Conservation (phyloP, 1,140 invertebrate species). For the Drosophila nebulosa region DNA sequence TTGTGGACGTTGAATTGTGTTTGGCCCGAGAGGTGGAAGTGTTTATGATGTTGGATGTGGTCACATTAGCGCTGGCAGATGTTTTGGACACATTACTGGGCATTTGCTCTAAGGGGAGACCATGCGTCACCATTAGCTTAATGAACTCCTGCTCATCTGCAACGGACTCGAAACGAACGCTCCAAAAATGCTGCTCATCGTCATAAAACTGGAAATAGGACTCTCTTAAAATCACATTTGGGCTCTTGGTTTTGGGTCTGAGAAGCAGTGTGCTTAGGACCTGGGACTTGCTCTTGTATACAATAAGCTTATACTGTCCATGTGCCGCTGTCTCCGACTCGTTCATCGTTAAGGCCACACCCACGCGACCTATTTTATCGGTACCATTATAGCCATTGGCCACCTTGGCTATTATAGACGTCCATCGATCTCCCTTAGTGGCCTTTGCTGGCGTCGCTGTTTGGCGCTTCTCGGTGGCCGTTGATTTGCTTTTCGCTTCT, state of each 20-base stretch:
- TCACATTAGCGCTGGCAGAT: too few relatives aligned
- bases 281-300: conserved; percentile 47
- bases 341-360: conserved; percentile 50
- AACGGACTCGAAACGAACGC: conserved; percentile 39
- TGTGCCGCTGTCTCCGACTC: not conserved
- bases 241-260: not conserved
- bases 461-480: not conserved
- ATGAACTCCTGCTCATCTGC: conserved; percentile 48
- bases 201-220: conserved; percentile 70
- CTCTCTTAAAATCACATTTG: conserved; percentile 19
- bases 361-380: conserved; percentile 43
- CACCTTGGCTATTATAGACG: conserved; percentile 51
- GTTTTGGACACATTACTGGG: not conserved
- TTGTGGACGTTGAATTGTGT: not conserved
- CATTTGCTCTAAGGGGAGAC: conserved; percentile 11
- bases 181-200: conserved; percentile 47
- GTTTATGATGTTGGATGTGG: not conserved
- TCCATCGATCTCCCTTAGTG: conserved; percentile 10
- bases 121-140: not conserved
- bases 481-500: not conserved
- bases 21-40: not conserved
- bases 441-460: not conserved
- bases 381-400: conserved; percentile 34
- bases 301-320: conserved; percentile 37
- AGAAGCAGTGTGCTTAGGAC: conserved; percentile 23